Percentiles rank a stretch among this genome's conserved stretches.
These are phyloP conservation scores for Thymelicus sylvestris DNA, from an alignment of 2,888 invertebrate species.

Conservation along the genomic window DNA sequence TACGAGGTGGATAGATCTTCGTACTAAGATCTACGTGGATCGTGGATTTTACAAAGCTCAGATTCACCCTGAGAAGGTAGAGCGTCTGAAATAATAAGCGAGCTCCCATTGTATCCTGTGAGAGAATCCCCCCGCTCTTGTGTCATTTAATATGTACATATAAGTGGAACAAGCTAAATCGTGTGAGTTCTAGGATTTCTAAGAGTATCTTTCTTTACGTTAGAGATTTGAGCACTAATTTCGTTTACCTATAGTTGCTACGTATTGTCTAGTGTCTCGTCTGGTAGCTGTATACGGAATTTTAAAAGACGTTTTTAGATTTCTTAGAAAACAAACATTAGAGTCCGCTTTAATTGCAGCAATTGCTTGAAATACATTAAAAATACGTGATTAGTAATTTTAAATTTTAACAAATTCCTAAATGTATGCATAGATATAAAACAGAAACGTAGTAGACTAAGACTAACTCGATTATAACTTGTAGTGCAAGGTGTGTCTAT, in stretches of 20 bases:
- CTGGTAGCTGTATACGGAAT: too few relatives aligned
- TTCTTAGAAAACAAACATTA: too few relatives aligned
- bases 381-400: too few relatives aligned
- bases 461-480: conserved; percentile 31
- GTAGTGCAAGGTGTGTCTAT: conserved; percentile 26
- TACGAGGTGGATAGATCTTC: conserved; percentile 2
- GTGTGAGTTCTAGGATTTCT: conserved; percentile 22
- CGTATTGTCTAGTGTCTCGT: too few relatives aligned
- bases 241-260: background rate
- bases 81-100: conserved; percentile 30
- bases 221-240: conserved; percentile 11
- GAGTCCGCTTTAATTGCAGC: too few relatives aligned
- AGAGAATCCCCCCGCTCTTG: conserved; percentile 11
- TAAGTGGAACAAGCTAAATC: conserved; percentile 21
- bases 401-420: background rate
- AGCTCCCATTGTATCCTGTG: conserved; percentile 18
- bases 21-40: conserved; percentile 8
- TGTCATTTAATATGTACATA: conserved; percentile 31
- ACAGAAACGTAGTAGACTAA: conserved; percentile 13
- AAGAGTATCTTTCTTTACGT: conserved; percentile 9
- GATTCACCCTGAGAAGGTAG: conserved; percentile 19
- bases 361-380: too few relatives aligned
- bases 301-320: too few relatives aligned
- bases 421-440: background rate
- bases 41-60: conserved; percentile 16